Evolutionary conservation across 2,888 invertebrate species (phyloP).

Genomic region (Theretra japonica): DNA sequence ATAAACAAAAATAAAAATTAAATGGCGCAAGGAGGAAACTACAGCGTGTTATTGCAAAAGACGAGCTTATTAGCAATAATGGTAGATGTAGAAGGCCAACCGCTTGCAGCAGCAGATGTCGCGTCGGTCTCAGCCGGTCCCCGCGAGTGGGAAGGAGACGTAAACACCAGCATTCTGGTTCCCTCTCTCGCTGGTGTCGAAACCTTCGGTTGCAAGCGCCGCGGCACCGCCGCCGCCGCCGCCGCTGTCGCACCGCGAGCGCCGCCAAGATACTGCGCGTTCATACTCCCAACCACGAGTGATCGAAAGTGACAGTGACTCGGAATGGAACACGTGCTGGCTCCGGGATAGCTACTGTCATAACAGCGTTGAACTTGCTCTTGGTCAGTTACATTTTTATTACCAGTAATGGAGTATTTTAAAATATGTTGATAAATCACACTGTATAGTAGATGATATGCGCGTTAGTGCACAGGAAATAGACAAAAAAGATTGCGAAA

Average conservation of each 20-base stretch:
- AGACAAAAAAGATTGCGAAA: not conserved
- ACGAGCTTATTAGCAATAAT: slow-evolving; percentile 77
- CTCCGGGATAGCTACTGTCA: slow-evolving; percentile 47
- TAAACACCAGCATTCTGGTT: slow-evolving; percentile 47
- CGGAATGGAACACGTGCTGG: slow-evolving; percentile 59
- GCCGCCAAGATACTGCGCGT: slow-evolving; percentile 51
- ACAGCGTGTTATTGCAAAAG: slow-evolving; percentile 70
- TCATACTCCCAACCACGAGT: slow-evolving; percentile 61
- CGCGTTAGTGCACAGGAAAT: not conserved
- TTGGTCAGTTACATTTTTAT: slow-evolving; percentile 38
- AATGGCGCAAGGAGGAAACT: slow-evolving; percentile 68
- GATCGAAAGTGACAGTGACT: slow-evolving; percentile 74
- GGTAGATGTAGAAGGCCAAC: slow-evolving; percentile 77
- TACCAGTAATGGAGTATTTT: not conserved
- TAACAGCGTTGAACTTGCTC: slow-evolving; percentile 21
- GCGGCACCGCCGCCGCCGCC: slow-evolving; percentile 49
- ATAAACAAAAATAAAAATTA: slow-evolving; percentile 35
- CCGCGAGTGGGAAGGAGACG: slow-evolving; percentile 63
- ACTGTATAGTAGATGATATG: not conserved
- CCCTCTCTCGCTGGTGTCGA: slow-evolving; percentile 72
- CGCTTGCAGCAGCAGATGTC: slow-evolving; percentile 62
- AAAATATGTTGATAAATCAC: not conserved
- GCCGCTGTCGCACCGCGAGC: slow-evolving; percentile 45
- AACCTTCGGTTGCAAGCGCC: slow-evolving; percentile 74
- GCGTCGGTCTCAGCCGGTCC: slow-evolving; percentile 51